A percentile compares a stretch with the other conserved stretches of the same genome.
Evolutionary conservation across 1,140 invertebrate genomes (phyloP).

Genomic region (Myzus persicae): DNA sequence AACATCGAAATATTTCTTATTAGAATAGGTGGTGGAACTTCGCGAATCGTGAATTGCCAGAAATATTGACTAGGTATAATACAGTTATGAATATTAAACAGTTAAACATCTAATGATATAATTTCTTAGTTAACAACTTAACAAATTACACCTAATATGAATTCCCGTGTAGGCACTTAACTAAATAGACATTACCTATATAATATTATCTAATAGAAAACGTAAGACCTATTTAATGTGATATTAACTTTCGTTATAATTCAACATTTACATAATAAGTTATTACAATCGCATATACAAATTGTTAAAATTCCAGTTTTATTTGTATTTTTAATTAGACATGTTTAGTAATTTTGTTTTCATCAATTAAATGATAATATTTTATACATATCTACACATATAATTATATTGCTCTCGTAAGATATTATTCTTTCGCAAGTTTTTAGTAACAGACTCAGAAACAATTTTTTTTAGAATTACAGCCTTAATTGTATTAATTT

Average conservation of each 20-base stretch:
- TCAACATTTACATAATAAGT: conserved; percentile 13
- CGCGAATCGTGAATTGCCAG: neutral
- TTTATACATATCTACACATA: neutral
- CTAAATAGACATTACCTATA: neutral
- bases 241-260: neutral
- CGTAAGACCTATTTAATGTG: neutral
- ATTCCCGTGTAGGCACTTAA: neutral
- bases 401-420: neutral
- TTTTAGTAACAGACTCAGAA: neutral
- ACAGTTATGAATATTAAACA: neutral
- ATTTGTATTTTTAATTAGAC: neutral
- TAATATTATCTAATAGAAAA: conserved; percentile 1
- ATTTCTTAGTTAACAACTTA: neutral
- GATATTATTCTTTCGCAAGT: neutral
- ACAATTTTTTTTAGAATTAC: no score
- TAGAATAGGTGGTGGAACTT: neutral
- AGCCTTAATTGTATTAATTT: neutral
- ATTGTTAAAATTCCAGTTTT: neutral
- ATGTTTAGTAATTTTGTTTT: neutral
- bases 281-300: neutral
- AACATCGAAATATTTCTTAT: neutral
- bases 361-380: neutral
- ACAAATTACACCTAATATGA: neutral
- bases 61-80: neutral
- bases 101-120: neutral